Evolutionary conservation across 2,113 vertebrate genomes (phyloP), one percentile per base, ranked within the genome.

Genomic region (Loxodonta africana): DNA sequence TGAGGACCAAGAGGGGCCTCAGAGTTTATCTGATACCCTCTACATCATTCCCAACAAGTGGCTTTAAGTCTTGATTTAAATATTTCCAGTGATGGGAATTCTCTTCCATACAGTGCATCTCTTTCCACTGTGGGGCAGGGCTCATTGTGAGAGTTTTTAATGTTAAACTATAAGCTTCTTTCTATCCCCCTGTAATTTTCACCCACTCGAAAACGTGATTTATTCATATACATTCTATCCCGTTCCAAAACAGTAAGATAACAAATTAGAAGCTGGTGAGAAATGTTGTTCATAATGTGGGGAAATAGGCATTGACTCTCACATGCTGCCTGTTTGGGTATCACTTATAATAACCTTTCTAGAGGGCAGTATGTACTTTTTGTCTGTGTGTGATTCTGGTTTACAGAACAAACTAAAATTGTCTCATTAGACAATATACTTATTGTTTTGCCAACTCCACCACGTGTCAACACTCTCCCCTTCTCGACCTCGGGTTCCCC

Each of bases 191-290:
- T 89, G 17, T 76, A 91, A 76, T 44, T 88, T 89, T 26, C 2
- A 65, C 2, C 63, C 33, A 57, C 74, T 88, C 83, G 91, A 89
- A 85, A 95, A 80, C 88, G 17, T 73, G 25, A 48, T 81, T 81
- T 8, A 48, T 62, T 83, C 89, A 63, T 48, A 8, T 51, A 90
- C 73, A 91, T 83, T 94, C 87, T 94, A 25, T 26, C 30, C 33
- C 11, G 76, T 86, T 91, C 28, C 80, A 73, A 91, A 94, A 81
- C 30, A 93, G 8, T 51, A 89, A 88, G 33, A 91, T 71, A 93
- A 86, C 67, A 96, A 83, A 95, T 81, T n/a, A 88, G 81, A 94
- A 89, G 7, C 17, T 80, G 8, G 26, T 85, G 26, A 95, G 92
- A 95, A 94, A 91, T 63, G 7, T 6, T 89, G 44, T 65, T 53